A percentile compares a stretch with the other conserved stretches of the same genome.
Evolutionary conservation across 2,113 vertebrate species (phyloP).

Genomic region (Pterocles orientalis): DNA sequence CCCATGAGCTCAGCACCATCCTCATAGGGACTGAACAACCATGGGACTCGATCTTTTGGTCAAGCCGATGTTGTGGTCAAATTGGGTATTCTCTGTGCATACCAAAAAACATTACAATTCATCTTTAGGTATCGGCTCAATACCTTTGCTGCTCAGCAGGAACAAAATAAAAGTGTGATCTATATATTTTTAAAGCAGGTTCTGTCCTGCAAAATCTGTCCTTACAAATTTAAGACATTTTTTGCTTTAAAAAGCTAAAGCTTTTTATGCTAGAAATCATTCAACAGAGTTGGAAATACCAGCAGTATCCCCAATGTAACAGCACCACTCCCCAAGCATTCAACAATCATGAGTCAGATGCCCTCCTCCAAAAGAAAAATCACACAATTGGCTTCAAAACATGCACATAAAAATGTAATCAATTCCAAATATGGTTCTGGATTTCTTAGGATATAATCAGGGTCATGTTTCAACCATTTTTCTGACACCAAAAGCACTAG

Average conservation of each 20-base stretch:
- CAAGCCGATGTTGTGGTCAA: not conserved
- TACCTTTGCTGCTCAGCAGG: not conserved
- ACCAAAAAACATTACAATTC: not conserved
- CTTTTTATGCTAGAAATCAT: not conserved
- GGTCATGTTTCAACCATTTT: constrained; percentile 37
- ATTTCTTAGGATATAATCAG: not conserved
- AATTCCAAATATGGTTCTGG: constrained; percentile 43
- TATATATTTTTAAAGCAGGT: not conserved
- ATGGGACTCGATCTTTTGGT: not conserved
- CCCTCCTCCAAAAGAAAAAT: constrained; percentile 28
- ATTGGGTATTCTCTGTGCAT: not conserved
- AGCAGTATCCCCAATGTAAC: not conserved
- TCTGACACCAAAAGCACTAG: constrained; percentile 14
- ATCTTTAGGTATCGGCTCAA: not conserved
- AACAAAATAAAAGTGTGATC: not conserved
- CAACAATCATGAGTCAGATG: constrained; percentile 57
- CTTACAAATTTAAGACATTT: not conserved
- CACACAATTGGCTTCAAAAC: constrained; percentile 37
- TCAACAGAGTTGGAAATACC: not conserved
- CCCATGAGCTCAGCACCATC: not conserved
- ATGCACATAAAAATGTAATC: constrained; percentile 34
- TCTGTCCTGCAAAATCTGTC: not conserved
- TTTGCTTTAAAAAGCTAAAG: not conserved
- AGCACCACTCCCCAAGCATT: constrained; percentile 52
- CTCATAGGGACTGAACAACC: not conserved